These are phyloP conservation scores for Gymnoscopelus braueri DNA, from an alignment of 2,797 vertebrate species.

Conservation along the genomic window DNA sequence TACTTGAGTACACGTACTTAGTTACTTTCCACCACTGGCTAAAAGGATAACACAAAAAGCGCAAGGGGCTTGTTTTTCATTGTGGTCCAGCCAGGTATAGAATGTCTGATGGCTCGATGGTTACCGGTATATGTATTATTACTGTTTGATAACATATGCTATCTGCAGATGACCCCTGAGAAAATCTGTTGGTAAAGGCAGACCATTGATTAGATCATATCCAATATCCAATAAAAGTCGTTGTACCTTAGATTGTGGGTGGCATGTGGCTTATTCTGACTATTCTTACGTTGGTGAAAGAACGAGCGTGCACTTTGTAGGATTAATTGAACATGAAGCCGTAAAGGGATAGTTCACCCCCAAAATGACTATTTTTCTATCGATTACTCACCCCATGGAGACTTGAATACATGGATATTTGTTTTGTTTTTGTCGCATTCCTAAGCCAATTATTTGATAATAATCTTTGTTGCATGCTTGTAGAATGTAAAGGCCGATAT, in stretches of 20 bases:
- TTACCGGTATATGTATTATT: constrained; percentile 62
- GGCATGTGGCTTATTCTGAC: constrained; percentile 21
- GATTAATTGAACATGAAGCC: constrained; percentile 31
- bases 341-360: not conserved
- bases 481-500: not conserved
- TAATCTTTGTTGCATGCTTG: constrained; percentile 30
- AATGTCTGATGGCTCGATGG: not conserved
- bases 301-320: constrained; percentile 25
- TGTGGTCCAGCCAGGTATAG: too few relatives aligned
- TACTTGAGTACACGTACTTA: too few relatives aligned
- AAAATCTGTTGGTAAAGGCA: constrained; percentile 51
- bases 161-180: constrained; percentile 50
- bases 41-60: too few relatives aligned
- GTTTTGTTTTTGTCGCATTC: too few relatives aligned
- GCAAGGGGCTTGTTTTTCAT: too few relatives aligned
- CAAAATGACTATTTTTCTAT: too few relatives aligned
- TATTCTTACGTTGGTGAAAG: constrained; percentile 32
- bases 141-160: constrained; percentile 61
- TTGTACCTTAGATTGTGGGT: too few relatives aligned
- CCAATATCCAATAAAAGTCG: too few relatives aligned
- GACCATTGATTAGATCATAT: constrained; percentile 55
- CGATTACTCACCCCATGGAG: too few relatives aligned
- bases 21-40: too few relatives aligned
- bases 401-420: too few relatives aligned
- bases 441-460: constrained; percentile 21